Conservation (phyloP, 2,797 vertebrate species). For the Pelochelys cantorii region DNA sequence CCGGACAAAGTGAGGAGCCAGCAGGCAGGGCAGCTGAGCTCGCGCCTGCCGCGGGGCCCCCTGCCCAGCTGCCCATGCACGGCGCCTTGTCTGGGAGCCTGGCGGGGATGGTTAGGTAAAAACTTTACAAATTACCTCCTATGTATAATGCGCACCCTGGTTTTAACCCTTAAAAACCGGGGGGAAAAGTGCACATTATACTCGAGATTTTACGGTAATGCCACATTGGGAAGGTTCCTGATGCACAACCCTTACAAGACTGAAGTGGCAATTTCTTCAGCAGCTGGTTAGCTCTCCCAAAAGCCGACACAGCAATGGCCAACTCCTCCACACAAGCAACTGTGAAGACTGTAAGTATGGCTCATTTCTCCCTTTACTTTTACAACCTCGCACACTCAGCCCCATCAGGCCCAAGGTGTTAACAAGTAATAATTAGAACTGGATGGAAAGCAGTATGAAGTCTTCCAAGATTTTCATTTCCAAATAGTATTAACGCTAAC, state of each 20-base stretch:
- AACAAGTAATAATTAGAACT: neutral
- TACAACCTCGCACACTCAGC: neutral
- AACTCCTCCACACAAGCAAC: conserved; percentile 56
- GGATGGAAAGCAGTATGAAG: neutral
- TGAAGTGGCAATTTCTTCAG: conserved; percentile 23
- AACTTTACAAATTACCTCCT: too few relatives aligned
- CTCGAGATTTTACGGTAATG: too few relatives aligned
- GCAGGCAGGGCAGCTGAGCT: too few relatives aligned
- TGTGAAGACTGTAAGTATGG: neutral
- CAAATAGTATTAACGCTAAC: neutral
- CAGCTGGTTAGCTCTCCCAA: conserved; percentile 3
- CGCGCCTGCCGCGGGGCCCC: too few relatives aligned
- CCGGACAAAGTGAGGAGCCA: too few relatives aligned
- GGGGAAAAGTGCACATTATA: too few relatives aligned
- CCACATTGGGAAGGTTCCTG: neutral
- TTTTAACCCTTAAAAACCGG: too few relatives aligned
- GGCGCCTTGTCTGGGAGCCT: too few relatives aligned
- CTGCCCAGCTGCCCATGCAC: too few relatives aligned
- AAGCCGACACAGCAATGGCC: conserved; percentile 35
- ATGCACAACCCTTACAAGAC: neutral
- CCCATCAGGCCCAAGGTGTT: neutral
- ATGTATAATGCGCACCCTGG: too few relatives aligned
- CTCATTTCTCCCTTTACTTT: conserved; percentile 49
- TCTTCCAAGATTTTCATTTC: neutral
- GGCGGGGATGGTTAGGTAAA: too few relatives aligned